These are phyloP conservation scores for Cricetomys ansorgei DNA, from an alignment of 2,113 vertebrate genomes.

Conservation along the genomic window DNA sequence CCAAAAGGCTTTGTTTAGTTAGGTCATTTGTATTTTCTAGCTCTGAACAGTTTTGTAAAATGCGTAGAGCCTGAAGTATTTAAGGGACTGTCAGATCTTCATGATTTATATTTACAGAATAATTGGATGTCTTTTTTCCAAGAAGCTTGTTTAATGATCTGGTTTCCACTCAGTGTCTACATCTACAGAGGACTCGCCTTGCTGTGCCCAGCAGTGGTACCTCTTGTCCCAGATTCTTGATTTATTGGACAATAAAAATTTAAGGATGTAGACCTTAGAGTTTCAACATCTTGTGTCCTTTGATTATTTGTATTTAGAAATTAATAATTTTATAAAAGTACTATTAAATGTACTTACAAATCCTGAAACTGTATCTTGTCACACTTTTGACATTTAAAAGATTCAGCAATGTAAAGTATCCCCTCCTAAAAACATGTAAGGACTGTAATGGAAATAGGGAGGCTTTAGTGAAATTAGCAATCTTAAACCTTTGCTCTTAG, in stretches of 20 bases:
- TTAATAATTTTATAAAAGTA: constrained; percentile 84
- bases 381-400: constrained; percentile 85
- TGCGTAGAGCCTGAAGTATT: constrained; percentile 83
- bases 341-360: constrained; percentile 83
- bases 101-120: constrained; percentile 83
- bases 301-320: constrained; percentile 84
- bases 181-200: constrained; percentile 83
- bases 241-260: constrained; percentile 86
- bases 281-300: constrained; percentile 85
- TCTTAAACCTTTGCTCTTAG: constrained; percentile 86
- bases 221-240: constrained; percentile 84
- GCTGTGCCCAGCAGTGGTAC: constrained; percentile 82
- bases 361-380: constrained; percentile 85
- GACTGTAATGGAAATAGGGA: constrained; percentile 82
- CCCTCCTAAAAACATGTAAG: constrained; percentile 84
- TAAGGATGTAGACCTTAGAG: constrained; percentile 82
- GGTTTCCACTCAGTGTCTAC: constrained; percentile 82
- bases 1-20: constrained; percentile 85
- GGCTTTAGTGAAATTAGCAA: constrained; percentile 85
- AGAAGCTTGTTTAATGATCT: constrained; percentile 85
- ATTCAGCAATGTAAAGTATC: constrained; percentile 82
- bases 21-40: constrained; percentile 80
- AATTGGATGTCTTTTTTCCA: constrained; percentile 85
- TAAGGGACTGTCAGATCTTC: constrained; percentile 85
- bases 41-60: constrained; percentile 86